These are phyloP conservation scores for Crotalus helleri DNA, from an alignment of 2,113 vertebrate species.

Conservation along the genomic window DNA sequence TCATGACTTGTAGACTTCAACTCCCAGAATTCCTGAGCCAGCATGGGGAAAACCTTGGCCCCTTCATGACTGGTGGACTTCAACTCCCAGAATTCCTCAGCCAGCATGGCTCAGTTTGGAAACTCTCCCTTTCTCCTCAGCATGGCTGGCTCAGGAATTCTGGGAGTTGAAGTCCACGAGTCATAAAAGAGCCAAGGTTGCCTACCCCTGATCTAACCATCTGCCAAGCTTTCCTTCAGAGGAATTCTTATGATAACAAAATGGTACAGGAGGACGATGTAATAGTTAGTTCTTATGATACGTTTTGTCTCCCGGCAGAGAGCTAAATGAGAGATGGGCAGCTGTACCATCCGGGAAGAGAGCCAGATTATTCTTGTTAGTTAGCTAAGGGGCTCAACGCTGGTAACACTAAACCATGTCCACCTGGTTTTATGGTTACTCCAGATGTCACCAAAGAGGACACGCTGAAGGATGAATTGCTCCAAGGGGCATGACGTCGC, in stretches of 20 bases:
- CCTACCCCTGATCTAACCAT: not conserved
- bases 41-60: too few species aligned
- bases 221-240: slow-evolving; percentile 32
- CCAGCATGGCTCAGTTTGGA: too few species aligned
- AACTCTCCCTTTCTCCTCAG: too few species aligned
- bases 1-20: too few species aligned
- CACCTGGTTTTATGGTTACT: slow-evolving; percentile 28
- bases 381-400: slow-evolving; percentile 23
- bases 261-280: slow-evolving; percentile 1
- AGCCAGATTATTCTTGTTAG: slow-evolving; percentile 38
- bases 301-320: not conserved
- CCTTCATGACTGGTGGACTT: too few species aligned
- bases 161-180: too few species aligned
- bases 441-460: not conserved
- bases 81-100: too few species aligned
- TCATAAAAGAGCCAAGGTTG: too few species aligned
- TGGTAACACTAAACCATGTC: slow-evolving; percentile 12
- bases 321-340: slow-evolving; percentile 31
- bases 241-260: accelerated
- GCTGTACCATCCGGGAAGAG: slow-evolving; percentile 29
- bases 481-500: not conserved
- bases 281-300: not conserved
- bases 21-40: too few species aligned
- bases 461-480: too few species aligned
- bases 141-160: too few species aligned